A percentile compares a stretch with the other conserved stretches of the same genome.
These are phyloP conservation scores for Lithobius niger DNA, from an alignment of 1,140 invertebrate species.

Conservation along the genomic window DNA sequence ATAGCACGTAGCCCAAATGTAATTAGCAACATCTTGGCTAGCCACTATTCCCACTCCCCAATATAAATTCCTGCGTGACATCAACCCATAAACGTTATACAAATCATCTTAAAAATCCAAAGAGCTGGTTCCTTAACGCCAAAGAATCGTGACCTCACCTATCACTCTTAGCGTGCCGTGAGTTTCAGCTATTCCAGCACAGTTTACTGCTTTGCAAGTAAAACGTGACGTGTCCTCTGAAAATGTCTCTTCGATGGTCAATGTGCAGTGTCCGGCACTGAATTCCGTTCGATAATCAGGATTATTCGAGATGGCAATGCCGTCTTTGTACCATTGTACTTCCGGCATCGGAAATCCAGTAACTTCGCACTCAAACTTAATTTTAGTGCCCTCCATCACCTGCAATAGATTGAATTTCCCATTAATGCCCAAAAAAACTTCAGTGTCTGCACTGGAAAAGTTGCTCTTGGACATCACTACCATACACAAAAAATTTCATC, in stretches of 20 bases:
- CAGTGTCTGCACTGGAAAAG: too few species aligned
- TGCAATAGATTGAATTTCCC: too few species aligned
- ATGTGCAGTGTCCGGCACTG: slow-evolving; percentile 40
- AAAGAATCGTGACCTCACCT: too few species aligned
- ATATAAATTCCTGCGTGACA: not conserved
- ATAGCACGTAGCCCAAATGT: too few species aligned
- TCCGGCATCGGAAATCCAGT: slow-evolving; percentile 41
- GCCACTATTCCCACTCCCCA: too few species aligned
- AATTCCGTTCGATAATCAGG: slow-evolving; percentile 49
- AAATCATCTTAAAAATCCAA: too few species aligned
- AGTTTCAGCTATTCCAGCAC: slow-evolving; percentile 52
- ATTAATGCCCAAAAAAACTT: too few species aligned
- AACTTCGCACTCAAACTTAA: slow-evolving; percentile 47
- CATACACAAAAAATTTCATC: too few species aligned
- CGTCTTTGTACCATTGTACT: slow-evolving; percentile 56
- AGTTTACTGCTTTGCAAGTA: slow-evolving; percentile 54
- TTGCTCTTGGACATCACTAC: too few species aligned
- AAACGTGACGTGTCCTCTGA: slow-evolving; percentile 67
- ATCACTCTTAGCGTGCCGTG: slow-evolving; percentile 58
- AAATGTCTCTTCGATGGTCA: slow-evolving; percentile 65
- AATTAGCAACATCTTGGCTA: too few species aligned
- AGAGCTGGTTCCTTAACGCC: too few species aligned
- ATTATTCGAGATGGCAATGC: slow-evolving; percentile 48
- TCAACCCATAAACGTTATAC: not conserved
- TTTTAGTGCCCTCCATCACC: slow-evolving; percentile 55